Evolutionary conservation across 2,113 vertebrate genomes (phyloP).

Genomic region (Serinus canaria): DNA sequence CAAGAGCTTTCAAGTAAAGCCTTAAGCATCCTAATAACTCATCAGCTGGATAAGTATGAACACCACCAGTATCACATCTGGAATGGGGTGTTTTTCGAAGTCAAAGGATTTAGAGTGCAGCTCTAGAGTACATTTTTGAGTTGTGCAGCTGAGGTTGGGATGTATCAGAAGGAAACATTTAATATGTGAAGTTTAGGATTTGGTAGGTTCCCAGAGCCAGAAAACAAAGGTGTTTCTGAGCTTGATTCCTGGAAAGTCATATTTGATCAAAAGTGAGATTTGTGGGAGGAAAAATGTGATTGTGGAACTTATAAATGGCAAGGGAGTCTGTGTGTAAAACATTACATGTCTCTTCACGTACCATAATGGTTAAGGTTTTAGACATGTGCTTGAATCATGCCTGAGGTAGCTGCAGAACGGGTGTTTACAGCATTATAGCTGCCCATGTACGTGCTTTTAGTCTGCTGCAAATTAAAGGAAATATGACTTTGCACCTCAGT

Average conservation of each 20-base stretch:
- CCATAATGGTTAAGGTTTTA: not conserved
- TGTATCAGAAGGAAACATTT: not conserved
- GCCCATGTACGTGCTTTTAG: not conserved
- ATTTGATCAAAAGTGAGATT: not conserved
- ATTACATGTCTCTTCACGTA: rapidly evolving
- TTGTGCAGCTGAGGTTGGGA: not conserved
- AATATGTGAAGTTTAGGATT: not conserved
- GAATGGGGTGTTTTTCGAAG: not conserved
- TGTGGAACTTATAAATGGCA: not conserved
- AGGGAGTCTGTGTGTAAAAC: not conserved
- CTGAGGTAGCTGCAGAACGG: not conserved
- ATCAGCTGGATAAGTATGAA: not conserved
- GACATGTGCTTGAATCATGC: not conserved
- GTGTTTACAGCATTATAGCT: not conserved
- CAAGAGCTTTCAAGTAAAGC: not conserved
- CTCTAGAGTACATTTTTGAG: not conserved
- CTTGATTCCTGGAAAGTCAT: not conserved
- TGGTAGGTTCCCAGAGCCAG: not conserved
- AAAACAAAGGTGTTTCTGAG: not conserved
- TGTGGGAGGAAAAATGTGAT: not conserved
- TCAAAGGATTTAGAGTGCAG: not conserved
- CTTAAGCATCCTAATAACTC: not conserved
- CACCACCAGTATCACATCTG: not conserved
- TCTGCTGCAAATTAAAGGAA: not conserved
- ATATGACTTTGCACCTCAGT: not conserved